These are phyloP conservation scores for Epicampocera succincta DNA, from an alignment of 2,888 invertebrate genomes.

Conservation along the genomic window DNA sequence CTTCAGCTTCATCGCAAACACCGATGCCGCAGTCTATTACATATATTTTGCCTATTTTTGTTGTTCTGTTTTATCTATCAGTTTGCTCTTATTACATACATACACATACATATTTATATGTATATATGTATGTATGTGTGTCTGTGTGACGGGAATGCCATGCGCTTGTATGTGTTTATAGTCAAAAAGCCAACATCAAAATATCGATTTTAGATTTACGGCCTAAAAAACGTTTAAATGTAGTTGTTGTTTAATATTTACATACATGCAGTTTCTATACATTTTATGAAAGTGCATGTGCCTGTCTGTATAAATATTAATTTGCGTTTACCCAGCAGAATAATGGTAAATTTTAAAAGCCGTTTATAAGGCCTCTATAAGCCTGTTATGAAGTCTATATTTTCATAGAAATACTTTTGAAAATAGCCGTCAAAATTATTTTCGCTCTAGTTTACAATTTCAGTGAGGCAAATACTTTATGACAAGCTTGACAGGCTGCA, in stretches of 20 bases:
- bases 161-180: neutral
- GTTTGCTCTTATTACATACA: neutral
- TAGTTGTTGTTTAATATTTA: constrained; percentile 23
- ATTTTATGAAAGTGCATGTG: neutral
- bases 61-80: neutral
- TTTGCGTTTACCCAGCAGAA: constrained; percentile 1
- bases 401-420: no score
- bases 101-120: no score
- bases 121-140: neutral
- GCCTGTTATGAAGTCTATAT: no score
- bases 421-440: no score
- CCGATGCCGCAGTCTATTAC: no score
- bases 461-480: no score
- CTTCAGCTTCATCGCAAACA: no score
- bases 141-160: neutral
- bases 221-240: constrained; percentile 53
- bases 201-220: constrained; percentile 65
- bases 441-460: no score
- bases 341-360: no score
- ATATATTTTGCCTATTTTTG: neutral
- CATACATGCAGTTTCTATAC: neutral
- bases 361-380: no score
- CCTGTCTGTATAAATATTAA: neutral
- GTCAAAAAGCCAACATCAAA: constrained; percentile 48
- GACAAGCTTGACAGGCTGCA: no score